phyloP scores from a whole-genome alignment of 2,888 invertebrate genomes.

The Tenthredo livida region DNA sequence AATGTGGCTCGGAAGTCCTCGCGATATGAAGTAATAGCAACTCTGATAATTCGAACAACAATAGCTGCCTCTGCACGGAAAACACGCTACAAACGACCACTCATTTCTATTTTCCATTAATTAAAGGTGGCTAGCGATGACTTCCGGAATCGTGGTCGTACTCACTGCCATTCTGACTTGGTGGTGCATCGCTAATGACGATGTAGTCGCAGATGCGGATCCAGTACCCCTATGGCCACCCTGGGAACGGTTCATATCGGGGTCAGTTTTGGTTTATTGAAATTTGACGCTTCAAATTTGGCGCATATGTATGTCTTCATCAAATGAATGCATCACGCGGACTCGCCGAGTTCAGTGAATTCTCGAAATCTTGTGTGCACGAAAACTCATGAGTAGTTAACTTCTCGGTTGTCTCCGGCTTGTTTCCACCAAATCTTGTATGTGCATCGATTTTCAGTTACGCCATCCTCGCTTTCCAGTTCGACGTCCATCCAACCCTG shows the following conservation, averaged over 20 bases:
- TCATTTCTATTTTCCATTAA: conserved; percentile 20
- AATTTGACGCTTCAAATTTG: not conserved
- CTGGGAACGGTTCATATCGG: conserved; percentile 77
- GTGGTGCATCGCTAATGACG: conserved; percentile 81
- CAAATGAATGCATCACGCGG: not conserved
- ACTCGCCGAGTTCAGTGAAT: not conserved
- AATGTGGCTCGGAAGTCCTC: conserved; percentile 94
- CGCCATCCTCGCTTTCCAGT: conserved; percentile 80
- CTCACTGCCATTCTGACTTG: conserved; percentile 84
- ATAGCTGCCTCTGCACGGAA: not conserved
- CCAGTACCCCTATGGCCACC: conserved; percentile 75
- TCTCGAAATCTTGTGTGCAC: not conserved
- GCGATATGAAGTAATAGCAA: conserved; percentile 90
- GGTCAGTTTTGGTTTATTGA: conserved; percentile 63
- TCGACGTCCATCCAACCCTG: conserved; percentile 91
- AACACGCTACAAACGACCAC: not conserved
- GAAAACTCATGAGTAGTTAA: not conserved
- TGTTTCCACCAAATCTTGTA: not conserved
- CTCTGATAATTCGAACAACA: conserved; percentile 46
- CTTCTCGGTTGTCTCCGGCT: not conserved
- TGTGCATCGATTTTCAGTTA: conserved; percentile 70
- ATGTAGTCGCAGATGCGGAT: conserved; percentile 70
- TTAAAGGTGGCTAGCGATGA: conserved; percentile 82
- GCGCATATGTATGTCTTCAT: not conserved
- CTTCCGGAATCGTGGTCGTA: conserved; percentile 84